Percentiles rank a stretch among this genome's conserved stretches.
These are phyloP conservation scores for Glandiceps talaboti DNA, from an alignment of 53 echinoderm and acorn worm species.

Conservation along the genomic window DNA sequence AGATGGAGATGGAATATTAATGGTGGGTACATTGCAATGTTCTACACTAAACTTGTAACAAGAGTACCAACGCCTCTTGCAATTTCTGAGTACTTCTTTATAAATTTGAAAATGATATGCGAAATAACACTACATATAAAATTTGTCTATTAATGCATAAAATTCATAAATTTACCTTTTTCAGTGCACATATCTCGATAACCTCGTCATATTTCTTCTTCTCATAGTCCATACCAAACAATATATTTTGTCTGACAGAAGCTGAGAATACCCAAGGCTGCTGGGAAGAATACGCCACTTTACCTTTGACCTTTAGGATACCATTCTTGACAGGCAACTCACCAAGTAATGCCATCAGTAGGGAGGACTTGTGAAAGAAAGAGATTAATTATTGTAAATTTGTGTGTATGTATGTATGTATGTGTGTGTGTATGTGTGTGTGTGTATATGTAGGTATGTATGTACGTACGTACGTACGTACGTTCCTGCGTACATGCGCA, in stretches of 20 bases:
- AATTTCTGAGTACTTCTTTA: no score
- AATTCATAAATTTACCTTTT: constrained; percentile 53
- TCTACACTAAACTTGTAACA: no score
- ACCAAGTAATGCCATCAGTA: constrained; percentile 71
- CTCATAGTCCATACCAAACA: constrained; percentile 53
- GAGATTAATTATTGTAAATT: no score
- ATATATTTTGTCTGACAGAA: constrained; percentile 70
- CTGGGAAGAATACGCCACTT: constrained; percentile 65
- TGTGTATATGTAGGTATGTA: neutral
- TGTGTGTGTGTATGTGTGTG: neutral
- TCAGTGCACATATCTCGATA: constrained; percentile 56
- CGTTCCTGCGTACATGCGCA: no score
- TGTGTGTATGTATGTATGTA: neutral
- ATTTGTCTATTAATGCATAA: no score
- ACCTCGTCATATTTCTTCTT: constrained; percentile 51
- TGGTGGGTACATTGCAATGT: no score
- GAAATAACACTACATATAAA: no score
- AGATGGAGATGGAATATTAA: no score
- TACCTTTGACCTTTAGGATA: constrained; percentile 31
- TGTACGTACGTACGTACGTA: no score
- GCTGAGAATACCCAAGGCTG: constrained; percentile 88
- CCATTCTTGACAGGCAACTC: constrained; percentile 67
- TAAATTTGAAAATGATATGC: no score
- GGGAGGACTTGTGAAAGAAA: constrained; percentile 59
- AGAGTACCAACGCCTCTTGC: no score